A percentile compares a stretch with the other conserved stretches of the same genome.
phyloP scores from a whole-genome alignment of 2,113 vertebrate species.

The Melierax canorus region DNA sequence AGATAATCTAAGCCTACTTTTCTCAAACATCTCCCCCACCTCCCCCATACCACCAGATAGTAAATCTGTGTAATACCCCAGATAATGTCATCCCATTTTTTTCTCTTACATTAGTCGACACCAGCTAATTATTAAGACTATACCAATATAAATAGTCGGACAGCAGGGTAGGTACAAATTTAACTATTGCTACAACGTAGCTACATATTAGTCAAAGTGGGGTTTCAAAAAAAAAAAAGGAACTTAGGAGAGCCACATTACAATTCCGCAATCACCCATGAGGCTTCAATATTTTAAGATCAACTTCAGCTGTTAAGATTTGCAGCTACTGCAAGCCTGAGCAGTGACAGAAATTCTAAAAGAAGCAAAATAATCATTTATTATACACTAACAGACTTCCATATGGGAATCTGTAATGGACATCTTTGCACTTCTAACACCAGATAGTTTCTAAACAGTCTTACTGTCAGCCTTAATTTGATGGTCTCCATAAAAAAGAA shows the following conservation, averaged over 20 bases:
- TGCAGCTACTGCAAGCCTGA: background rate
- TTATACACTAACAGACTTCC: background rate
- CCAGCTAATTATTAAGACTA: background rate
- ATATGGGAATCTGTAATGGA: background rate
- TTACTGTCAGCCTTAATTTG: background rate
- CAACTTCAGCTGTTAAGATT: background rate
- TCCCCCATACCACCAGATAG: background rate
- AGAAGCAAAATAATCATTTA: background rate
- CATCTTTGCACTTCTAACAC: background rate
- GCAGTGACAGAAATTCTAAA: background rate
- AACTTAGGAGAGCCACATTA: background rate
- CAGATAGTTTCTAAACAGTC: background rate
- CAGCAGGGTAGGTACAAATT: background rate
- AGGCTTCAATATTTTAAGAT: background rate
- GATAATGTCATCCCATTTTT: background rate
- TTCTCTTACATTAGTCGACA: background rate
- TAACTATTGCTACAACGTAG: background rate
- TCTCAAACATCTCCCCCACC: background rate
- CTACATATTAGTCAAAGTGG: background rate
- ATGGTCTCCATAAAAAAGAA: background rate
- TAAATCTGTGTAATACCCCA: background rate
- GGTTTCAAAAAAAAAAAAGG: background rate
- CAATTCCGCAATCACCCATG: background rate
- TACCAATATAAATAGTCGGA: background rate
- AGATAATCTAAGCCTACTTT: background rate